Conservation (phyloP, 2,797 vertebrate genomes). For the Gila robusta region DNA sequence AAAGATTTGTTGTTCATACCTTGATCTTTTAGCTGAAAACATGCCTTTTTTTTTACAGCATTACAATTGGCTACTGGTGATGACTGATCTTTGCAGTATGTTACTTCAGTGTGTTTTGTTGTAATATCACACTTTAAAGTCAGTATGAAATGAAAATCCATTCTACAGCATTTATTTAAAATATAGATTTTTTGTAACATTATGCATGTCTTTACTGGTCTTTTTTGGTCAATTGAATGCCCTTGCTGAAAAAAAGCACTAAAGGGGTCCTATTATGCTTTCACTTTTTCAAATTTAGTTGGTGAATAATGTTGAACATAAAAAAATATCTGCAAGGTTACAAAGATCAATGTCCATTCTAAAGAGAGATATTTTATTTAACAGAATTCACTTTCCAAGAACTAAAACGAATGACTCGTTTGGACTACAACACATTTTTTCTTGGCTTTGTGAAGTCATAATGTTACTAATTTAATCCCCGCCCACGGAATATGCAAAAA, state of each 20-base stretch:
- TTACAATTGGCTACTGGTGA: not conserved
- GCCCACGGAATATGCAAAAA: no score
- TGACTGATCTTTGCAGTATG: constrained; percentile 29
- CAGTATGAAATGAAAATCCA: not conserved
- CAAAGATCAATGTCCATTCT: no score
- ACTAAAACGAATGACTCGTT: no score
- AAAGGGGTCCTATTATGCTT: no score
- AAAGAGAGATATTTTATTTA: no score
- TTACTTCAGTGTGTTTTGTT: not conserved
- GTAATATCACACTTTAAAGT: not conserved
- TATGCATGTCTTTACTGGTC: not conserved
- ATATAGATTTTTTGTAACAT: not conserved
- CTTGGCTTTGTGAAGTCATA: no score
- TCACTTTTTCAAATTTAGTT: no score
- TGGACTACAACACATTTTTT: no score
- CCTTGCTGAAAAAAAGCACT: not conserved
- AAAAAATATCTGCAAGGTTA: no score
- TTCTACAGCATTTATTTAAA: not conserved
- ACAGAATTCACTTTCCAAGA: no score
- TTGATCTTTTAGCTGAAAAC: constrained; percentile 25
- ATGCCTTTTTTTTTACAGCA: not conserved
- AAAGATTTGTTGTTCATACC: constrained; percentile 61
- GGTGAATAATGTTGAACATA: no score
- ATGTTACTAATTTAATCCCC: no score
- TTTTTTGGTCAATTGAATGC: not conserved